Evolutionary conservation across 2,888 invertebrate genomes (phyloP).

Genomic region (Ichneumoninae sp.): DNA sequence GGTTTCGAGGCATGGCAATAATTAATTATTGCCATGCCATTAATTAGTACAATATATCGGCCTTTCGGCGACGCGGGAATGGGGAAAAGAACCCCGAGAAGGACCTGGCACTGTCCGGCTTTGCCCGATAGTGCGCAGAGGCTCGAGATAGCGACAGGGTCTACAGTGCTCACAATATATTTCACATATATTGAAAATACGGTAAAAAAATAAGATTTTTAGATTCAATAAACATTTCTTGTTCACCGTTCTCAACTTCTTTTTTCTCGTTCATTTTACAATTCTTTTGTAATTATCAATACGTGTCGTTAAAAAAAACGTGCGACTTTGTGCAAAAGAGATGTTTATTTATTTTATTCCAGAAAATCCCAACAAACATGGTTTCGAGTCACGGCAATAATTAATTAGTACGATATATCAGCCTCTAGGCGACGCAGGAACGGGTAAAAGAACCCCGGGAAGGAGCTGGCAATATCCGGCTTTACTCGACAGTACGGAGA

Average conservation of each 20-base stretch:
- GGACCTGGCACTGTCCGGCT: slow-evolving; percentile 24
- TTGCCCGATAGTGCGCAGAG: slow-evolving; percentile 22
- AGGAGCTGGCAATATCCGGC: slow-evolving; percentile 29
- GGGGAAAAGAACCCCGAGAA: slow-evolving; percentile 7
- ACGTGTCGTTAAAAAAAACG: too few relatives aligned
- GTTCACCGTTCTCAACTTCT: too few relatives aligned
- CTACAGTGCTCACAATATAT: neutral
- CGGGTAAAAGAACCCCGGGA: neutral
- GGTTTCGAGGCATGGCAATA: slow-evolving; percentile 79
- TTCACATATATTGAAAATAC: neutral
- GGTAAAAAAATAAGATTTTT: neutral
- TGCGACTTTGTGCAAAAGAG: too few relatives aligned
- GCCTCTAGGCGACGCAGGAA: slow-evolving; percentile 43
- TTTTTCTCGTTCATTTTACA: too few relatives aligned
- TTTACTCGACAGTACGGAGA: slow-evolving; percentile 11
- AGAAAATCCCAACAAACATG: slow-evolving; percentile 74
- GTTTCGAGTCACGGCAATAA: slow-evolving; percentile 79
- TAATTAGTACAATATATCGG: slow-evolving; percentile 82
- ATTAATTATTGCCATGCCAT: too few relatives aligned
- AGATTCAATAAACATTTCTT: too few relatives aligned
- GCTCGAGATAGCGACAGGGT: slow-evolving; percentile 35
- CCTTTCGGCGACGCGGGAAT: slow-evolving; percentile 27
- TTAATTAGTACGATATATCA: slow-evolving; percentile 82
- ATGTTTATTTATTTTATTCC: neutral
- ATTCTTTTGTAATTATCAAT: neutral